Conservation (phyloP, 1,140 invertebrate genomes). For the Lasaia peninsularis region DNA sequence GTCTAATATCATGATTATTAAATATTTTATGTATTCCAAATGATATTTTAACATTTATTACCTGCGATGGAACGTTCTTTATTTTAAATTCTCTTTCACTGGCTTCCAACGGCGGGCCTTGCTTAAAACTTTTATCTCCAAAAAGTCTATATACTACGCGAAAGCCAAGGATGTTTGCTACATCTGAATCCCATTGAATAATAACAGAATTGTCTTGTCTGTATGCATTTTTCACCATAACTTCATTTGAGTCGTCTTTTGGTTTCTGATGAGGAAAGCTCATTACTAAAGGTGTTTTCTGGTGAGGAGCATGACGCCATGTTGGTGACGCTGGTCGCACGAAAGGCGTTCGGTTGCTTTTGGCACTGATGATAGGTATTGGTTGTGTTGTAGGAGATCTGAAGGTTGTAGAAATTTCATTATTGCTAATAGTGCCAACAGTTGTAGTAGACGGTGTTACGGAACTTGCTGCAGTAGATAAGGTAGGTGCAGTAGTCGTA, state of each 20-base stretch:
- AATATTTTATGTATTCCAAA: too few relatives aligned
- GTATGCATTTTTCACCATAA: conserved; percentile 90
- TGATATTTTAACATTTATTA: conserved; percentile 44
- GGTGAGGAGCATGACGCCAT: conserved; percentile 72
- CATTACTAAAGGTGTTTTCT: conserved; percentile 84
- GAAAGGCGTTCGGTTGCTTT: conserved; percentile 46
- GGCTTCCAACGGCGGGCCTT: conserved; percentile 90
- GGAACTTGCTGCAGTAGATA: conserved; percentile 46
- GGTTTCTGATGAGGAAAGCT: conserved; percentile 82
- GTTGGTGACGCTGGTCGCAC: conserved; percentile 55
- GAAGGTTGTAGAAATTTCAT: conserved; percentile 29
- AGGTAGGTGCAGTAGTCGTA: conserved; percentile 49
- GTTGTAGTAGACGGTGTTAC: conserved; percentile 48
- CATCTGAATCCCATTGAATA: conserved; percentile 93
- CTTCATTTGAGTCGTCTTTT: conserved; percentile 83
- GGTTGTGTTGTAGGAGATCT: conserved; percentile 38
- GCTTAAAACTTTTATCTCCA: conserved; percentile 92
- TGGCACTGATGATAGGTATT: conserved; percentile 42
- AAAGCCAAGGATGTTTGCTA: conserved; percentile 90
- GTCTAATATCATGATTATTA: too few relatives aligned
- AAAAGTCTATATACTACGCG: conserved; percentile 93
- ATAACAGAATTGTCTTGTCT: conserved; percentile 92
- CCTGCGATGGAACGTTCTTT: conserved; percentile 92
- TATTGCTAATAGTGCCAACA: conserved; percentile 46
- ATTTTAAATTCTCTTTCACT: conserved; percentile 94